phyloP scores from a whole-genome alignment of 2,888 invertebrate genomes.

The Amphipoea lucens region DNA sequence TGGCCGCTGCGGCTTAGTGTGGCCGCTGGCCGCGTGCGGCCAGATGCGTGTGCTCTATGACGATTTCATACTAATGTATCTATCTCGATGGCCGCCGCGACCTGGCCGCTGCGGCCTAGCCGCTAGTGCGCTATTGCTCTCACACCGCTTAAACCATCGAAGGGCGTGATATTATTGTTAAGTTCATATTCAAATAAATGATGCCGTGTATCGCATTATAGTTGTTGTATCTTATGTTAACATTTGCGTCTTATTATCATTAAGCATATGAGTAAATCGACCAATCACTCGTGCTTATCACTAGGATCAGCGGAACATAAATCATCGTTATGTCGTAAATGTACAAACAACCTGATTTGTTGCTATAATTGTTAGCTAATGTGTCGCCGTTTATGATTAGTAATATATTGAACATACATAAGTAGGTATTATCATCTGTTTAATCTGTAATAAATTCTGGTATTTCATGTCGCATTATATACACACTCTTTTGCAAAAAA shows the following conservation, averaged over 20 bases:
- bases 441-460: not conserved
- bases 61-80: no score
- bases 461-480: not conserved
- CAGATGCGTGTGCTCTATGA: no score
- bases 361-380: conserved; percentile 36
- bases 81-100: no score
- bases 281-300: conserved; percentile 6
- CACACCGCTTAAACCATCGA: not conserved
- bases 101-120: no score
- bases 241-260: not conserved
- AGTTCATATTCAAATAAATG: not conserved
- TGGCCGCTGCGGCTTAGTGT: no score
- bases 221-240: not conserved
- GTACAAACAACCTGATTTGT: conserved; percentile 31
- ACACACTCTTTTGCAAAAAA: no score
- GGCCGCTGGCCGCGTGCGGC: no score
- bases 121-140: no score
- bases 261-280: conserved; percentile 20
- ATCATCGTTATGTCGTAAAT: conserved; percentile 30
- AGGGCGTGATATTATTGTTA: not conserved
- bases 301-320: conserved; percentile 17
- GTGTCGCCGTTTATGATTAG: conserved; percentile 9
- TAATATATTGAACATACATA: conserved; percentile 9
- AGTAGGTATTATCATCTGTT: not conserved
- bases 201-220: not conserved